Evolutionary conservation across 2,888 invertebrate species (phyloP).

Genomic region (Notodonta ziczac): DNA sequence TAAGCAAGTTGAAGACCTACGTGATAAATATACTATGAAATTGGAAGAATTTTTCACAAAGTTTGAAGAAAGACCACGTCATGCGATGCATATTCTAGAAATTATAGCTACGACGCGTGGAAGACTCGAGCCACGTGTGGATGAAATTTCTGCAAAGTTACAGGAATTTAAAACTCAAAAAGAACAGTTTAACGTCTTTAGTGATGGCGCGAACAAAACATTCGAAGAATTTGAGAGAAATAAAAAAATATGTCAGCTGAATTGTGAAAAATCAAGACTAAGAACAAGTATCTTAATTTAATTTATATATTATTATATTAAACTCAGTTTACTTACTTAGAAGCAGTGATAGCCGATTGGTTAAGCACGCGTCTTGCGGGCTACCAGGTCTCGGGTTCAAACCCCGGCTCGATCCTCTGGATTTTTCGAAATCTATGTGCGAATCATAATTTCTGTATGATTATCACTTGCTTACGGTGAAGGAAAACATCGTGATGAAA

Average conservation of each 20-base stretch:
- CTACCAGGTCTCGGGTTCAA: no score
- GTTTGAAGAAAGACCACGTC: slow-evolving; percentile 42
- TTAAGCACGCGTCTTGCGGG: no score
- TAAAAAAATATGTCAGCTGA: slow-evolving; percentile 37
- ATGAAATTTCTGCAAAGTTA: slow-evolving; percentile 23
- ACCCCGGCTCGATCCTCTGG: no score
- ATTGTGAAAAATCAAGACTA: slow-evolving; percentile 27
- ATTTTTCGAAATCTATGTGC: no score
- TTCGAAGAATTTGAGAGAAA: slow-evolving; percentile 11
- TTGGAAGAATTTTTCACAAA: slow-evolving; percentile 33
- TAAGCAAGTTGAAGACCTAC: slow-evolving; percentile 22
- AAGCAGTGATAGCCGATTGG: no score
- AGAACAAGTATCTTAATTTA: slow-evolving; percentile 12
- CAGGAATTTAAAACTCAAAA: slow-evolving; percentile 26
- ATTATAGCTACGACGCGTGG: slow-evolving; percentile 33
- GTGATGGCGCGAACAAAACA: slow-evolving; percentile 17
- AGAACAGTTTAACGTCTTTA: slow-evolving; percentile 21
- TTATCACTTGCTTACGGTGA: no score
- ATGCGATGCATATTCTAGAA: slow-evolving; percentile 52
- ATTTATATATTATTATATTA: not conserved
- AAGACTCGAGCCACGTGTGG: slow-evolving; percentile 33
- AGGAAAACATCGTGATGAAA: no score
- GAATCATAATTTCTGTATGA: no score
- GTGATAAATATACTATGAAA: slow-evolving; percentile 29
- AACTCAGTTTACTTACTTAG: not conserved